Conservation (phyloP, 1,140 invertebrate genomes). For the Magallana angulata region DNA sequence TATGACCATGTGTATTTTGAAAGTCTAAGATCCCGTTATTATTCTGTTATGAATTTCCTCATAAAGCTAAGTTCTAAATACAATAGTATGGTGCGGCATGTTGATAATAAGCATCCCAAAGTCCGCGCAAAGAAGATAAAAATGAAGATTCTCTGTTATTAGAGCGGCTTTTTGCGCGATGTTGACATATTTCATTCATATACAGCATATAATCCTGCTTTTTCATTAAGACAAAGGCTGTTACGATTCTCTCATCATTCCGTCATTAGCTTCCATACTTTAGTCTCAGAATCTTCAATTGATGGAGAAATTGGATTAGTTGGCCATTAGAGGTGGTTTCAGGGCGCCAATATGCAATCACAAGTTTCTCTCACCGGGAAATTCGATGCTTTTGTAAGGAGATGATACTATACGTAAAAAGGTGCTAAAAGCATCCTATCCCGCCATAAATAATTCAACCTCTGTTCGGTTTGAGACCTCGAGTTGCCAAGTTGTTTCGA, state of each 20-base stretch:
- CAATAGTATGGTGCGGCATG: not conserved
- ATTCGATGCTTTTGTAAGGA: slow-evolving; percentile 24
- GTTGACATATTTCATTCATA: slow-evolving; percentile 21
- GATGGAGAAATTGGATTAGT: slow-evolving; percentile 8
- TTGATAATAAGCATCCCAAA: no score
- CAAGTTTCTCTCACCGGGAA: not conserved
- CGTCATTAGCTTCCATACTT: not conserved
- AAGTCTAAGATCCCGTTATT: not conserved
- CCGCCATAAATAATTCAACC: slow-evolving; percentile 10
- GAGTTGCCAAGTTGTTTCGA: not conserved
- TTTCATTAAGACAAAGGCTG: slow-evolving; percentile 21
- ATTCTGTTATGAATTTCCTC: not conserved
- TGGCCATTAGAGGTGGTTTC: not conserved
- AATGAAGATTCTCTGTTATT: not conserved
- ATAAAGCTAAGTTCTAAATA: not conserved
- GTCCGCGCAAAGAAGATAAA: not conserved
- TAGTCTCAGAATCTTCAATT: not conserved
- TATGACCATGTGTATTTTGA: no score
- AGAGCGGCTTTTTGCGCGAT: not conserved
- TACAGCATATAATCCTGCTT: not conserved
- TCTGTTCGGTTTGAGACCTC: not conserved
- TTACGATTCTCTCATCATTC: not conserved
- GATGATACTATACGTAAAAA: not conserved
- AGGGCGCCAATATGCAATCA: not conserved
- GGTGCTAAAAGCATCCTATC: slow-evolving; percentile 23